phyloP scores from a whole-genome alignment of 2,113 vertebrate species.

The Tragelaphus buxtoni region DNA sequence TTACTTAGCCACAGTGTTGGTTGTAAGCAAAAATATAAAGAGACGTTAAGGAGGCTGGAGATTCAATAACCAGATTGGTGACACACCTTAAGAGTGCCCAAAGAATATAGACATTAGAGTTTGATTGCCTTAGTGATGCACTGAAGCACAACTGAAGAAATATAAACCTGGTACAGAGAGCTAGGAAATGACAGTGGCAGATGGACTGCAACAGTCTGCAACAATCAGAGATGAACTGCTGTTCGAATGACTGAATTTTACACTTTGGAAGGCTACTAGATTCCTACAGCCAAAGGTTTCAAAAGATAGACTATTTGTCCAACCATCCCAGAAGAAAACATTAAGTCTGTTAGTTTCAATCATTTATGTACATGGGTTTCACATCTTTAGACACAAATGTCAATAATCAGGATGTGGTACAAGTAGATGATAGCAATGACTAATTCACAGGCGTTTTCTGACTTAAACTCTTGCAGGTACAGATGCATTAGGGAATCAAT shows the following conservation, averaged over 20 bases:
- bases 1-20: not conserved
- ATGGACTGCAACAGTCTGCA: not conserved
- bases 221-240: conserved; percentile 18
- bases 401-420: not conserved
- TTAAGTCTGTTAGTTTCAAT: not conserved
- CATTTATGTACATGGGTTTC: not conserved
- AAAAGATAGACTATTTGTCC: not conserved
- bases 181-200: conserved; percentile 34
- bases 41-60: not conserved
- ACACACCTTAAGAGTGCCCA: not conserved
- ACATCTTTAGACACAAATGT: not conserved
- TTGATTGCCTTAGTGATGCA: not conserved
- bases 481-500: not conserved
- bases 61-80: not conserved
- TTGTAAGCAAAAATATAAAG: not conserved
- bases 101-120: not conserved
- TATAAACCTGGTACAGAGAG: not conserved
- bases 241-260: conserved; percentile 32
- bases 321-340: not conserved
- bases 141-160: conserved; percentile 6
- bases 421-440: not conserved
- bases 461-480: not conserved
- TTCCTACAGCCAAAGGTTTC: not conserved
- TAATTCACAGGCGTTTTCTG: not conserved
- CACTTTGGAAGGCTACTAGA: not conserved